Conservation (phyloP, 2,113 vertebrate genomes). For the Rynchops niger region DNA sequence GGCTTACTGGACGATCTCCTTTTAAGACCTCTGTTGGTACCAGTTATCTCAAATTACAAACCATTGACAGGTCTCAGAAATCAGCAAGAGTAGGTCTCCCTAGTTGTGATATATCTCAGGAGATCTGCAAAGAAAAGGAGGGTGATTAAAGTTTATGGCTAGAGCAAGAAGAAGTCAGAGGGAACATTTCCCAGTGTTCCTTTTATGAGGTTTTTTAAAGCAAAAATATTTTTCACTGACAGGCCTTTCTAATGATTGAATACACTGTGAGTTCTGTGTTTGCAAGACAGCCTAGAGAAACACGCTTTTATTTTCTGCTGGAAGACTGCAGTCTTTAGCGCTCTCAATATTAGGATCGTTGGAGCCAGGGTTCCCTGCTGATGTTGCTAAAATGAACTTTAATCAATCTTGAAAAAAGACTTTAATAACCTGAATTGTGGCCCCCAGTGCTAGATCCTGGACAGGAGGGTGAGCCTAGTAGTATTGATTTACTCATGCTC, state of each 20-base stretch:
- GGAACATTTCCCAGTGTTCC: neutral
- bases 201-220: neutral
- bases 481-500: neutral
- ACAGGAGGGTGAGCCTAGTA: neutral
- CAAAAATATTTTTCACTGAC: neutral
- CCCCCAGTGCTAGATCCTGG: neutral
- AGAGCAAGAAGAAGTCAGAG: neutral
- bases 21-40: neutral
- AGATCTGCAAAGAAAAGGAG: neutral
- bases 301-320: neutral
- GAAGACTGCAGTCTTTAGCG: neutral
- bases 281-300: neutral
- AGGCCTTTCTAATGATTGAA: neutral
- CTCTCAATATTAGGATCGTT: neutral
- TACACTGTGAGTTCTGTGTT: neutral
- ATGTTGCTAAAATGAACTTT: constrained; percentile 20
- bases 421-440: constrained; percentile 3
- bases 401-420: neutral
- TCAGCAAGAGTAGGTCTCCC: neutral
- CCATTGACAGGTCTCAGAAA: neutral
- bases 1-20: neutral
- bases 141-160: neutral
- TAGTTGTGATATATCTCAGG: neutral
- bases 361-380: neutral
- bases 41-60: neutral